Percentiles rank a stretch among this genome's conserved stretches.
Evolutionary conservation across 2,113 vertebrate genomes (phyloP).

Genomic region (Halichoeres trimaculatus): DNA sequence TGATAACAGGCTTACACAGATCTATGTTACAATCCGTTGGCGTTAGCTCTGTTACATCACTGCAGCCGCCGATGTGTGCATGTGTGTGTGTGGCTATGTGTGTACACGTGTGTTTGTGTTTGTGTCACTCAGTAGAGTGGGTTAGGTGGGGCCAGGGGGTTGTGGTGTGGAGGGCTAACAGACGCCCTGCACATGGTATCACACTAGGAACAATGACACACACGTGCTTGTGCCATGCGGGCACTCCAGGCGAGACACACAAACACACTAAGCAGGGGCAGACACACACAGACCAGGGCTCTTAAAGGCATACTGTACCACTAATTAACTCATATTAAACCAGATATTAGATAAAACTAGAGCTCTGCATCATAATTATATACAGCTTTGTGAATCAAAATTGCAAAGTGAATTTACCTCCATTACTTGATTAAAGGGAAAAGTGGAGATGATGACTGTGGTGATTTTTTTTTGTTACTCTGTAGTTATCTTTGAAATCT

Average conservation of each 20-base stretch:
- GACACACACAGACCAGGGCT: conserved; percentile 31
- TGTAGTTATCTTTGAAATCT: too few species aligned
- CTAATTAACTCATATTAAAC: conserved; percentile 8
- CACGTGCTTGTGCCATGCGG: conserved; percentile 66
- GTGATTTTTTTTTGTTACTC: too few species aligned
- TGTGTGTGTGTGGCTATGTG: conserved; percentile 7
- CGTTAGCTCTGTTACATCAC: conserved; percentile 80
- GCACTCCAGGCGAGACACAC: conserved; percentile 35
- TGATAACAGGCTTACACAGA: conserved; percentile 77
- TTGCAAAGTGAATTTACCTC: too few species aligned
- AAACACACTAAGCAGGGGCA: conserved; percentile 13
- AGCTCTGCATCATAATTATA: too few species aligned
- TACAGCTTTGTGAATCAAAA: too few species aligned
- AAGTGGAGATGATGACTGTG: too few species aligned
- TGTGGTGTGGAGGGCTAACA: conserved; percentile 33
- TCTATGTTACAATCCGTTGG: conserved; percentile 74
- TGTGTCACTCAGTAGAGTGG: conserved; percentile 6
- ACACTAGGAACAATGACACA: conserved; percentile 57
- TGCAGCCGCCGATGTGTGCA: conserved; percentile 29
- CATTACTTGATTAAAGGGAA: too few species aligned
- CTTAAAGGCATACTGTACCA: conserved; percentile 36
- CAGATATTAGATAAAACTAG: background rate
- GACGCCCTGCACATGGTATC: conserved; percentile 63
- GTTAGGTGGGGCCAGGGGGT: background rate
- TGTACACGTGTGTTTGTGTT: background rate